Conservation (phyloP, 2,113 vertebrate species). For the Carassius auratus region DNA sequence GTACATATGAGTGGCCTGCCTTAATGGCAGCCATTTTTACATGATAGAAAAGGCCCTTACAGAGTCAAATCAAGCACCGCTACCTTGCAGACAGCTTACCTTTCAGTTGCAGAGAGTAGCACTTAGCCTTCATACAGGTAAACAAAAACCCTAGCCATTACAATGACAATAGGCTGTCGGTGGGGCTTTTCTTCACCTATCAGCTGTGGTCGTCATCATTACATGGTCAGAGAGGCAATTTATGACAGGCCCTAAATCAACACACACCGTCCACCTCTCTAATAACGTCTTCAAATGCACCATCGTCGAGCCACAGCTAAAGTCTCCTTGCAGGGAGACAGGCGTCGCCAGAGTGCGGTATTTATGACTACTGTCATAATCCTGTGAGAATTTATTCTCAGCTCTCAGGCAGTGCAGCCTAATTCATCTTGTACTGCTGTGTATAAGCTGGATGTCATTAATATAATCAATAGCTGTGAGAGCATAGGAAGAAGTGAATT, state of each 20-base stretch:
- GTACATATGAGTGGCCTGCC: conserved; percentile 18
- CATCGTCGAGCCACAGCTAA: neutral
- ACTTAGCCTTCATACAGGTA: conserved; percentile 31
- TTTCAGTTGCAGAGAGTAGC: conserved; percentile 44
- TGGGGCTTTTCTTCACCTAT: neutral
- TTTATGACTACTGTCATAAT: conserved; percentile 33
- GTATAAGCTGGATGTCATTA: conserved; percentile 40
- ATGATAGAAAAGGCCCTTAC: conserved; percentile 43
- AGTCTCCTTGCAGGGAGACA: conserved; percentile 22
- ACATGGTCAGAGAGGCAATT: conserved; percentile 7
- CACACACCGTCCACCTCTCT: neutral
- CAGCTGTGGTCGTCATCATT: conserved; percentile 13
- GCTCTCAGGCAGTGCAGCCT: conserved; percentile 18
- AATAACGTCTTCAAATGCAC: conserved; percentile 8
- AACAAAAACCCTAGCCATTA: conserved; percentile 34
- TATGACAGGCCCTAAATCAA: conserved; percentile 26
- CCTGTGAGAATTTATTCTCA: conserved; percentile 28
- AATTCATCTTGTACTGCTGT: conserved; percentile 34
- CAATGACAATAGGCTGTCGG: conserved; percentile 49
- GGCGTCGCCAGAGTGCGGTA: conserved; percentile 30
- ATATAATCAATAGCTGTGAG: conserved; percentile 42
- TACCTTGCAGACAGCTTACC: conserved; percentile 18
- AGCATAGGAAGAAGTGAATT: neutral
- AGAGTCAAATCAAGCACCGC: conserved; percentile 28
- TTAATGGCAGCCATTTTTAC: conserved; percentile 46